Base-by-base conservation (phyloP, 1,140 invertebrate species). In the Meloidogyne floridensis region DNA sequence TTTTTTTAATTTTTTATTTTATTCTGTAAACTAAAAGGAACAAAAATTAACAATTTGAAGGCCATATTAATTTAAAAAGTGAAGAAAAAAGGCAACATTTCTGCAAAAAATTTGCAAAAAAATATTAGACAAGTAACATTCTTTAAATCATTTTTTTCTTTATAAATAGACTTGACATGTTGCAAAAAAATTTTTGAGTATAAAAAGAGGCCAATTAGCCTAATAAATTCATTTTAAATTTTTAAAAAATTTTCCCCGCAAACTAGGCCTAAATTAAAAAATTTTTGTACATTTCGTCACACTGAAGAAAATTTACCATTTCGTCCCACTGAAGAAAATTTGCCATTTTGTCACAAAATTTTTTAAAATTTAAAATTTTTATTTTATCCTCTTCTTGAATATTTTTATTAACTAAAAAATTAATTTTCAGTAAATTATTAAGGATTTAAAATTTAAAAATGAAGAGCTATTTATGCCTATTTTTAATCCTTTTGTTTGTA, bases 121-220 rank as follows among this genome's bases (percentile, higher is more conserved):
- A 65, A 65, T 3, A 65, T n/a, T 65, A 7, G 7, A 0, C n/a
- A 65, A n/a, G 15, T 65, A 15, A n/a, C n/a, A n/a, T 15, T 65
- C 59, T 15, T 65, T 65, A 3, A 32, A 65, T 65, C 59, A 65
- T 4, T 65, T 65, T 65, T 65, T 65, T 65, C 15, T 65, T n/a
- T n/a, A 65, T 65, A n/a, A n/a, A 65, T 65, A n/a, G 15, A 65
- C 15, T 65, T 65, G 59, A 65, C 59, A 65, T 0, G 47, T n/a
- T n/a, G 59, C n/a, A n/a, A 18, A 6, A 4, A 65, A 65, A n/a
- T 65, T 18, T 65, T 15, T 7, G 59, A 15, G n/a, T 65, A 65
- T 65, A 65, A 65, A 65, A 65, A 65, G 59, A 65, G 59, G 15
- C 59, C n/a, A 59, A 65, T 65, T 65, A 65, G 15, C n/a, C 59